Base-by-base conservation (phyloP, 2,888 invertebrate genomes). In the Euplagia quadripunctaria region DNA sequence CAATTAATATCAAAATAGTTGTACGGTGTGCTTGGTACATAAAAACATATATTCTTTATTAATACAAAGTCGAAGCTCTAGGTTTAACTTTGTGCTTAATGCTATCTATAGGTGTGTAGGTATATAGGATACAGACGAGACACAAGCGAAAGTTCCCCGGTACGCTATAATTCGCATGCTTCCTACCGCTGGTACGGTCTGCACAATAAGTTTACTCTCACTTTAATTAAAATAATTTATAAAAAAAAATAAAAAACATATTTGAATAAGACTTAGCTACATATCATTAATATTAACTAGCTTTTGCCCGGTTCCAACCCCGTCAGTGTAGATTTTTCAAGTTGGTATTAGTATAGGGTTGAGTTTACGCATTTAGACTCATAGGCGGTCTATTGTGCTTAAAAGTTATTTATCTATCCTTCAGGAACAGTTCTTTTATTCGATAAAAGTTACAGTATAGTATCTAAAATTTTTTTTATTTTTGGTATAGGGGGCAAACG, bases 91-190 rank as follows among this genome's bases (percentile, higher is more conserved):
- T 75, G 75, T 74, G 72, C 52, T n/a, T n/a, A 58, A 64, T 74
- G 65, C 75, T 79, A 75, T 43, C 69, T 68, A 61, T 78, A 66
- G 68, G 43, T 78, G 58, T 20, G 20, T 9, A 55, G 71, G 63
- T 77, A 75, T 55, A 74, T 55, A 42, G 52, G 7, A n/a, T 65
- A 82, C 81, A 78, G 86, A 82, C 85, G 83, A 80, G 83, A 86
- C 82, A 83, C 80, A 75, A 85, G 87, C 82, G 88, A 89, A 88
- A 88, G 86, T 88, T 84, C 83, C 87, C 82, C 81, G 78, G 78
- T 84, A 81, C 84, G 84, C 84, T 84, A 81, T 83, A 83, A 86
- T 84, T 83, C 84, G 75, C 79, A 83, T 85, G 83, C 82, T 81
- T 84, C 76, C 80, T 82, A 84, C 78, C 80, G 73, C 72, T 70